Conservation (phyloP, 2,888 invertebrate species). For the Punctoribates punctum region DNA sequence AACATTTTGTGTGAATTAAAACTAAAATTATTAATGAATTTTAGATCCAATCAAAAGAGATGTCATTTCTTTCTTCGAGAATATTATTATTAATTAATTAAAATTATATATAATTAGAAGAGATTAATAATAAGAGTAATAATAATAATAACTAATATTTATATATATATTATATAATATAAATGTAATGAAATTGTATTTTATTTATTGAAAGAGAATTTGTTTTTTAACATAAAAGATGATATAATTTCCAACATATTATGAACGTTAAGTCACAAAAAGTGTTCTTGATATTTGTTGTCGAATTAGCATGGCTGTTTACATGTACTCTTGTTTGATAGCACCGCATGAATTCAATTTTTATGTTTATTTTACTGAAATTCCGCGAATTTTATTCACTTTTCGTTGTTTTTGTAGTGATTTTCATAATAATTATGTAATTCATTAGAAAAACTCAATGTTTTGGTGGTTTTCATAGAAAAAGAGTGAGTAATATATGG, state of each 20-base stretch:
- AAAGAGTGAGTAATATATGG: background rate
- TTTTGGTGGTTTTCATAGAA: background rate
- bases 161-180: constrained; percentile 10
- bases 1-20: too few species aligned
- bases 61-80: background rate
- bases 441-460: background rate
- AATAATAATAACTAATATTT: background rate
- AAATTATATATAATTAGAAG: background rate
- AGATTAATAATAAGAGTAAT: background rate
- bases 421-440: background rate
- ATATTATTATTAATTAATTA: background rate
- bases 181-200: constrained; percentile 1
- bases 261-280: background rate
- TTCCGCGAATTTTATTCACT: too few species aligned
- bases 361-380: too few species aligned
- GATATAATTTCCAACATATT: background rate
- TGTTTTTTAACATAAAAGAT: background rate
- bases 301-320: background rate
- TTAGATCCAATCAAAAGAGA: too few species aligned
- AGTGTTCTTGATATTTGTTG: background rate
- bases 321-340: background rate
- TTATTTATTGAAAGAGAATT: background rate
- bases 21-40: too few species aligned
- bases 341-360: constrained; percentile 7
- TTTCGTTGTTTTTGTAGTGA: background rate